These are phyloP conservation scores for Drosophila paramelanica DNA, from an alignment of 2,888 invertebrate genomes.

Conservation along the genomic window DNA sequence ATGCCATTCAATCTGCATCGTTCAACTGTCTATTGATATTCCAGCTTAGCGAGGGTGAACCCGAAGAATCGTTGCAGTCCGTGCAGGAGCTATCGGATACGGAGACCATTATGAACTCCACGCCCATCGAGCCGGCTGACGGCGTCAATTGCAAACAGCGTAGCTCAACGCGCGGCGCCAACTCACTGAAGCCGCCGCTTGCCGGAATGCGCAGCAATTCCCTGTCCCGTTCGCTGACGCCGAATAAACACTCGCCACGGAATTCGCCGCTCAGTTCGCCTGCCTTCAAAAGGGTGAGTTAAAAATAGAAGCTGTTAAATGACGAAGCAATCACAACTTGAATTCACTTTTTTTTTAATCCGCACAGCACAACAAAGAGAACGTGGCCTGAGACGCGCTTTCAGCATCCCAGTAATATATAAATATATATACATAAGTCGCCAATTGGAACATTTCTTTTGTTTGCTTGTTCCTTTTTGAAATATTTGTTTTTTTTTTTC, in stretches of 20 bases:
- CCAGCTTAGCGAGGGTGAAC: slow-evolving; percentile 75
- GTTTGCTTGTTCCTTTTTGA: slow-evolving; percentile 29
- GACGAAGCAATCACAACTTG: slow-evolving; percentile 4
- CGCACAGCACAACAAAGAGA: slow-evolving; percentile 77
- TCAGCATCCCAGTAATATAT: slow-evolving; percentile 24
- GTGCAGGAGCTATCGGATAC: slow-evolving; percentile 75
- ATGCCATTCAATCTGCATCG: too few species aligned
- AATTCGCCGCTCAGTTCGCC: slow-evolving; percentile 54
- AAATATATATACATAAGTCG: slow-evolving; percentile 18
- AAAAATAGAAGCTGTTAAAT: slow-evolving; percentile 12
- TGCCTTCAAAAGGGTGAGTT: slow-evolving; percentile 48
- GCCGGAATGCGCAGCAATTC: slow-evolving; percentile 47
- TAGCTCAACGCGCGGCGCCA: slow-evolving; percentile 38
- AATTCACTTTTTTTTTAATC: slow-evolving; percentile 7
- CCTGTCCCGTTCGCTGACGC: slow-evolving; percentile 60
- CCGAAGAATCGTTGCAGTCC: slow-evolving; percentile 56
- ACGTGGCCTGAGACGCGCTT: slow-evolving; percentile 51
- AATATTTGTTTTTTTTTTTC: slow-evolving; percentile 16
- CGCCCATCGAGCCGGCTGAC: slow-evolving; percentile 73
- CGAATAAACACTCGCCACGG: slow-evolving; percentile 59
- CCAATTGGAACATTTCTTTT: slow-evolving; percentile 32
- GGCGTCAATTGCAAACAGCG: slow-evolving; percentile 46
- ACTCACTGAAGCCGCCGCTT: slow-evolving; percentile 52
- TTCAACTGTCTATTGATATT: slow-evolving; percentile 7
- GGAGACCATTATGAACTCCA: slow-evolving; percentile 81